Conservation (phyloP, 2,888 invertebrate genomes). For the Acronicta aceris region DNA sequence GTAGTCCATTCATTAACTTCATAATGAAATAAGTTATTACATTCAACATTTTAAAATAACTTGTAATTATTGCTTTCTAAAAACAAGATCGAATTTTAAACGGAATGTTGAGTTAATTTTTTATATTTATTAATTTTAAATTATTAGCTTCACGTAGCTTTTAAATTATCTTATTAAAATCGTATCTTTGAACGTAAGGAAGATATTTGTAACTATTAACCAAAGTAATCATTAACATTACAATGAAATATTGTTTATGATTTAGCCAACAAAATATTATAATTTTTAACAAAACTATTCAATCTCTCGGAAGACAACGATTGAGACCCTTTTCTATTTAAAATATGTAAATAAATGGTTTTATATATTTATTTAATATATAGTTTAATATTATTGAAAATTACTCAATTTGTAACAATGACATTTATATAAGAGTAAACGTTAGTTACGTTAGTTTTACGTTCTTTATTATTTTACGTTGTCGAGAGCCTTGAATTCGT, state of each 20-base stretch:
- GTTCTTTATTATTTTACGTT: no score
- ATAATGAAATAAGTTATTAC: conserved; percentile 12
- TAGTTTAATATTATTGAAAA: neutral
- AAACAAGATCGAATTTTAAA: conserved; percentile 5
- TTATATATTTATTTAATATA: neutral
- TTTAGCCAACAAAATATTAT: conserved; percentile 18
- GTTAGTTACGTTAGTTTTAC: no score
- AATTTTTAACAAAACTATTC: conserved; percentile 13
- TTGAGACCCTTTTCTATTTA: conserved; percentile 24
- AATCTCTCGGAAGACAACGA: conserved; percentile 47
- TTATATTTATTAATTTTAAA: conserved; percentile 21
- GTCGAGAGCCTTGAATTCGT: no score
- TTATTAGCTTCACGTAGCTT: conserved; percentile 41
- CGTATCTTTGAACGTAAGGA: conserved; percentile 7
- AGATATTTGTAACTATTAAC: conserved; percentile 3
- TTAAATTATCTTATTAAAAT: conserved; percentile 21
- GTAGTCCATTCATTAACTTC: conserved; percentile 43
- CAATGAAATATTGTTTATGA: neutral
- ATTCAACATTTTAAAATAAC: conserved; percentile 5
- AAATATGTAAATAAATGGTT: conserved; percentile 9
- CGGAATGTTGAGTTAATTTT: conserved; percentile 26
- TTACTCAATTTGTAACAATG: conserved; percentile 32
- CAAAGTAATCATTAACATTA: conserved; percentile 11
- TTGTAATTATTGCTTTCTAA: conserved; percentile 1
- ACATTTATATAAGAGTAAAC: neutral